phyloP scores from a whole-genome alignment of 2,888 invertebrate species.

The Sympetrum striolatum region DNA sequence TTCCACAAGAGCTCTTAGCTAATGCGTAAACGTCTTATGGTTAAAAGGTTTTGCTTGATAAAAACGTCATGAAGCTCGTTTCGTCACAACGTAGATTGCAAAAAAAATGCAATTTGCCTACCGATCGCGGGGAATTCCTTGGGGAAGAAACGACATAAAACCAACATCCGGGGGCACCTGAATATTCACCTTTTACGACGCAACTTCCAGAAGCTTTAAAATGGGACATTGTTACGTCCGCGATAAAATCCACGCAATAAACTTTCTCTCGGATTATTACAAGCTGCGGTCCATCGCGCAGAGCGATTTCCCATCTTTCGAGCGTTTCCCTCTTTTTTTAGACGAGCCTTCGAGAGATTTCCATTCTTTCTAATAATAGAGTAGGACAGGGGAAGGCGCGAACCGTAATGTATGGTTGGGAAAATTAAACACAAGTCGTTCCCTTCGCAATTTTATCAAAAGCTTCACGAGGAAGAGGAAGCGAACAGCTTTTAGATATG shows the following conservation, averaged over 20 bases:
- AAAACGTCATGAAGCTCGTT: no score
- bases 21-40: no score
- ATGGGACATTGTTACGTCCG: not conserved
- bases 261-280: not conserved
- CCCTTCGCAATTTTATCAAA: not conserved
- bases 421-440: not conserved
- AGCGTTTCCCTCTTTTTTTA: not conserved
- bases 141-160: not conserved
- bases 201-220: not conserved
- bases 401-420: not conserved
- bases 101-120: not conserved
- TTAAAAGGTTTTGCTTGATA: no score
- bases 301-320: not conserved
- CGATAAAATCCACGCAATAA: not conserved
- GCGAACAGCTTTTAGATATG: no score
- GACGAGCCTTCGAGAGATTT: not conserved
- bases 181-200: not conserved
- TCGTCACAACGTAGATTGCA: no score
- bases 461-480: not conserved
- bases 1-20: no score
- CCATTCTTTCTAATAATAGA: not conserved
- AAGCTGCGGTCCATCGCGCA: not conserved
- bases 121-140: not conserved
- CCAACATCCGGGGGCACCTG: not conserved
- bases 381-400: not conserved